These are phyloP conservation scores for Entomyzon cyanotis DNA, from an alignment of 2,113 vertebrate genomes.

Conservation along the genomic window DNA sequence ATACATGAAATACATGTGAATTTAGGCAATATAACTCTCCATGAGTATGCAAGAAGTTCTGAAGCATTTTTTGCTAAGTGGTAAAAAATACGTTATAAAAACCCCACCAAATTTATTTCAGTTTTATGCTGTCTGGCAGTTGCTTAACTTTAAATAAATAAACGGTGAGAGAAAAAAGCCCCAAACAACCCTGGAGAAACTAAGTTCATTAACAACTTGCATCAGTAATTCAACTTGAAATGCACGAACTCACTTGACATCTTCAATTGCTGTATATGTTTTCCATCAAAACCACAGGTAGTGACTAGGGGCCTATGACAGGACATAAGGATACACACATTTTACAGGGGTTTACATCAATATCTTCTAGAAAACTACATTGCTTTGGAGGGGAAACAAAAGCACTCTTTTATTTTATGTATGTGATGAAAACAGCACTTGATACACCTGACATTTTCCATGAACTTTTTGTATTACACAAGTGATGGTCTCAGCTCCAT, in stretches of 20 bases:
- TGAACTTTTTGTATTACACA: background rate
- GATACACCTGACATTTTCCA: background rate
- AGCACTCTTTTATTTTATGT: background rate
- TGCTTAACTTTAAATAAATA: background rate
- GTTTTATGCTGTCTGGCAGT: background rate
- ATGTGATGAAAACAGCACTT: background rate
- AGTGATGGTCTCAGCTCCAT: background rate
- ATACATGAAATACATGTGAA: background rate
- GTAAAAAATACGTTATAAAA: background rate
- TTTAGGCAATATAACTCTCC: background rate
- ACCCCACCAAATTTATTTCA: background rate
- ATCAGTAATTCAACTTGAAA: background rate
- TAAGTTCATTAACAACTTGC: background rate
- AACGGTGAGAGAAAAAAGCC: background rate
- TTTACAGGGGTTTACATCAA: background rate
- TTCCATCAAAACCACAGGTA: background rate
- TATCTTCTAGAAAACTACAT: background rate
- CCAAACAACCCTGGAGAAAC: background rate
- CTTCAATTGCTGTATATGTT: background rate
- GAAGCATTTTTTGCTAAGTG: background rate
- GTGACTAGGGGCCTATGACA: background rate
- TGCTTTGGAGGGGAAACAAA: background rate
- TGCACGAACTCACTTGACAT: fast-evolving
- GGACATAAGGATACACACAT: background rate
- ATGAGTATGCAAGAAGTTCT: background rate